Base-by-base conservation (phyloP, 2,797 vertebrate genomes). In the Enteromius trimaculatus region DNA sequence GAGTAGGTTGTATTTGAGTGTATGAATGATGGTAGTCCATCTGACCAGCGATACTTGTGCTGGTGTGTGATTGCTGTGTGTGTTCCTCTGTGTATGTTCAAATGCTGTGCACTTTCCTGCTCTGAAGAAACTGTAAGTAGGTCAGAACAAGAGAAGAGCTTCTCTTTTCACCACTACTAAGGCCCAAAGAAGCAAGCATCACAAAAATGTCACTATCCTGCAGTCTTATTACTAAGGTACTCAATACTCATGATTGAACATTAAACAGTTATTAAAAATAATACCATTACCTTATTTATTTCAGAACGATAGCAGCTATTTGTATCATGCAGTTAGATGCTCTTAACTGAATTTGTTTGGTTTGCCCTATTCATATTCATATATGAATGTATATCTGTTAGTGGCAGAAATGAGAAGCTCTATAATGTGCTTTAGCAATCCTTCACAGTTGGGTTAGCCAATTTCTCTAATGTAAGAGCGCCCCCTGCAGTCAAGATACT, bases 71-170 rank as follows among this genome's bases (percentile, higher is more conserved):
- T 84, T 37, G 55, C 10, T 70, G 21, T 44, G 49, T 64, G 42
- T 69, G 39, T 53, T 49, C 49, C 60, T 79, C 37, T 81, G 66
- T 84, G 79, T 42, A 29, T 78, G 44, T 79, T 51, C 65, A 66
- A 77, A 81, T 78, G 58, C 47, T 44, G 31, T 74, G 21, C 58
- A 74, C 68, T 81, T 77, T 74, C 37, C 53, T n/a, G 37, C 42
- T 76, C 84, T 70, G 76, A 70, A 83, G 65, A 84, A 71, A 49
- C 62, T 68, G 58, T 80, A 87, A 87, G 84, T 87, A 83, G 86
- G 86, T 87, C 84, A 87, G 80, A 86, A 64, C 66, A 77, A 62
- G 77, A 87, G 44, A 55, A 47, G 86, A 82, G 77, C 79, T 51
- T 64, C 70, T 76, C 82, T 79, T 53, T 83, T 64, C 79, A 75